Percentiles rank a stretch among this genome's conserved stretches.
Evolutionary conservation across 2,888 invertebrate species (phyloP).

Genomic region (Meliscaeva auricollis): DNA sequence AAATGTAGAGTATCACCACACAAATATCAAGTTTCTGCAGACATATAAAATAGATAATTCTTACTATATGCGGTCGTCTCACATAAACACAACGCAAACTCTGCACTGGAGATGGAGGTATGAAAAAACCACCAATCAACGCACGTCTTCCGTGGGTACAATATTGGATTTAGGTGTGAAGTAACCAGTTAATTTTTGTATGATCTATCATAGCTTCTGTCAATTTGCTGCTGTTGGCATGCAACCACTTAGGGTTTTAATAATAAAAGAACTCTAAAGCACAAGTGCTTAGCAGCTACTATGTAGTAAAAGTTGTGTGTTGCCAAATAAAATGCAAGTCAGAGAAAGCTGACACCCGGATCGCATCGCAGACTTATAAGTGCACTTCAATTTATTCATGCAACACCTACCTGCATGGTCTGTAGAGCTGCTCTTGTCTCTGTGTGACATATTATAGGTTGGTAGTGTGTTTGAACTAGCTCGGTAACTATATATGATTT

Average conservation of each 20-base stretch:
- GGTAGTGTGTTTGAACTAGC: conserved; percentile 19
- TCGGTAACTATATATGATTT: conserved; percentile 20
- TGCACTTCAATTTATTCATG: conserved; percentile 59
- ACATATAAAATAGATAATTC: conserved; percentile 36
- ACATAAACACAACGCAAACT: conserved; percentile 13
- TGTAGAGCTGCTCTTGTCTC: conserved; percentile 17
- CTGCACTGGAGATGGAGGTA: conserved; percentile 32
- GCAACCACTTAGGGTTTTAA: conserved; percentile 10
- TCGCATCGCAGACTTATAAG: conserved; percentile 63
- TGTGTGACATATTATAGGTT: conserved; percentile 13
- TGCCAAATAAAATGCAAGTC: conserved; percentile 38
- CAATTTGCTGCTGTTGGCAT: conserved; percentile 30
- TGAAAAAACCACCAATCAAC: conserved; percentile 67
- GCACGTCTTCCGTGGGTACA: conserved; percentile 51
- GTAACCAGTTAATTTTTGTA: conserved; percentile 39
- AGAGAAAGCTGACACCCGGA: conserved; percentile 59
- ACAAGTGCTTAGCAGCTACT: conserved; percentile 36
- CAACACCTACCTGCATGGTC: conserved; percentile 42
- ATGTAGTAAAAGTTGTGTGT: conserved; percentile 18
- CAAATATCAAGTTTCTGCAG: conserved; percentile 54
- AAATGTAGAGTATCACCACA: conserved; percentile 29
- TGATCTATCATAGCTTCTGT: conserved; percentile 21
- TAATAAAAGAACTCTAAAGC: conserved; percentile 31
- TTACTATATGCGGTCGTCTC: conserved; percentile 42
- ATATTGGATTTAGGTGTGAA: conserved; percentile 73